Conservation (phyloP, 2,888 invertebrate genomes). For the Tridacna gigas region DNA sequence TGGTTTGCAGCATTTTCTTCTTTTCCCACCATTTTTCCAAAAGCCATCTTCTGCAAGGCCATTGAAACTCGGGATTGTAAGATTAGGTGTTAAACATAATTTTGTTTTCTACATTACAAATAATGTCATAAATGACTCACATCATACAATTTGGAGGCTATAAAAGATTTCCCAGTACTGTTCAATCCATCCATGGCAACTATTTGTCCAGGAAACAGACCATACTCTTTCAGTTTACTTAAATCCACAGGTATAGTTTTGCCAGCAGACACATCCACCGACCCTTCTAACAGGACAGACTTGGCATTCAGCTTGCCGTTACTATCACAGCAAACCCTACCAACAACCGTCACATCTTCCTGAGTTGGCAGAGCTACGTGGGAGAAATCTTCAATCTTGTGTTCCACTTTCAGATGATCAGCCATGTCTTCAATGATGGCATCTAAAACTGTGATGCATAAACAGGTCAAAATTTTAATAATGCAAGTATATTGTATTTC, state of each 20-base stretch:
- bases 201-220: conserved; percentile 92
- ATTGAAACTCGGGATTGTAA: neutral
- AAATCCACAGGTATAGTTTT: conserved; percentile 86
- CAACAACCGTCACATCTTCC: conserved; percentile 87
- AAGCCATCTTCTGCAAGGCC: neutral
- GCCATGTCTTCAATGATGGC: conserved; percentile 85
- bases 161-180: conserved; percentile 89
- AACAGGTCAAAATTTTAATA: neutral
- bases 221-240: conserved; percentile 87
- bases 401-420: conserved; percentile 82
- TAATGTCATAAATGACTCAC: conserved; percentile 58
- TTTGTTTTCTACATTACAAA: too few species aligned
- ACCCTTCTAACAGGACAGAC: conserved; percentile 90
- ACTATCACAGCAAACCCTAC: conserved; percentile 91
- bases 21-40: neutral
- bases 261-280: conserved; percentile 83
- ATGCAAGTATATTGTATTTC: too few species aligned
- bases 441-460: conserved; percentile 83
- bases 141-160: conserved; percentile 89
- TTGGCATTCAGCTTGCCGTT: conserved; percentile 90
- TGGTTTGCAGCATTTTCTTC: neutral
- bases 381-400: conserved; percentile 81
- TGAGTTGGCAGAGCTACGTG: conserved; percentile 83
- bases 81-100: too few species aligned
- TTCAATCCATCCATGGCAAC: conserved; percentile 91